Conservation (phyloP, 2,113 vertebrate species). For the Lophotis ruficrista region DNA sequence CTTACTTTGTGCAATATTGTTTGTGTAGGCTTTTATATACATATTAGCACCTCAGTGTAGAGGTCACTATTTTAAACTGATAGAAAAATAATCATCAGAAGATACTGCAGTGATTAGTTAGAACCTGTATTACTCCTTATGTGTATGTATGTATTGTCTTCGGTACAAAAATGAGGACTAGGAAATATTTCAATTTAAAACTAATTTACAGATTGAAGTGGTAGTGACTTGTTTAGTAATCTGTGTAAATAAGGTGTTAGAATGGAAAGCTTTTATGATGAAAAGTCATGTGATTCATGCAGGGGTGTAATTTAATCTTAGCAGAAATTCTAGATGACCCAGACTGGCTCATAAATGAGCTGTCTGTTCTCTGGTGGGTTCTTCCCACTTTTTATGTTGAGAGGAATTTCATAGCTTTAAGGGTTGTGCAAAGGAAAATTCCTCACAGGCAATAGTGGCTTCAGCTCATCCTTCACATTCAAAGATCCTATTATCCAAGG, state of each 20-base stretch:
- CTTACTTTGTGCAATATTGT: constrained; percentile 88
- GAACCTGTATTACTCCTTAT: constrained; percentile 82
- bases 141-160: constrained; percentile 82
- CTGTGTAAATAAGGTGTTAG: constrained; percentile 86
- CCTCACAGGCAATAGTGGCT: constrained; percentile 79
- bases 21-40: constrained; percentile 83
- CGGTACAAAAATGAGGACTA: constrained; percentile 81
- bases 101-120: constrained; percentile 85
- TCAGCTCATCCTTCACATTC: constrained; percentile 58
- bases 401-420: constrained; percentile 83
- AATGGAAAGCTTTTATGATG: constrained; percentile 75
- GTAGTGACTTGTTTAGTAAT: constrained; percentile 81
- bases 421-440: constrained; percentile 80
- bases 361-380: constrained; percentile 66
- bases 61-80: constrained; percentile 82
- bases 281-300: constrained; percentile 78
- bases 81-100: constrained; percentile 81
- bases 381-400: constrained; percentile 72
- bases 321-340: constrained; percentile 76
- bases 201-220: constrained; percentile 82
- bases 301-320: constrained; percentile 81
- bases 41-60: constrained; percentile 81
- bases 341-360: constrained; percentile 60
- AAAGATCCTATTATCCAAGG: constrained; percentile 13
- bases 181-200: constrained; percentile 80